Conservation (phyloP, 1,140 invertebrate species). For the Oppia nitens region DNA sequence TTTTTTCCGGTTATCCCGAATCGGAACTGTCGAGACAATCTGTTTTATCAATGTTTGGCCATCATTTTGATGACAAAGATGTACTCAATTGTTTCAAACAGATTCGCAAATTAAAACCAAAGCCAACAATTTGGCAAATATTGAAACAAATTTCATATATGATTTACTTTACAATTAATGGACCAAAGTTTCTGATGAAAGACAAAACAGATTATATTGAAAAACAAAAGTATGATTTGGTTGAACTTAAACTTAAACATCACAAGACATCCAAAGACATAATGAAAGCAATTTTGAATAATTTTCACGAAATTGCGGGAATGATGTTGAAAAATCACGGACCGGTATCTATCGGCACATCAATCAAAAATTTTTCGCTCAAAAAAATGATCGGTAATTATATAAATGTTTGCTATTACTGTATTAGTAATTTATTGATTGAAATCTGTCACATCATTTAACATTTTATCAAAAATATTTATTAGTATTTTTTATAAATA, state of each 20-base stretch:
- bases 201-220: neutral
- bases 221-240: neutral
- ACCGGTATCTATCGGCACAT: neutral
- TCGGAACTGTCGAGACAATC: neutral
- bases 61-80: neutral
- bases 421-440: too few species aligned
- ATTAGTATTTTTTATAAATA: too few species aligned
- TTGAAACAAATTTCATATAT: neutral
- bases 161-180: neutral
- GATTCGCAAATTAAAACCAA: neutral
- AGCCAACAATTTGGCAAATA: neutral
- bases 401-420: too few species aligned
- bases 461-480: too few species aligned
- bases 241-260: neutral
- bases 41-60: constrained; percentile 2
- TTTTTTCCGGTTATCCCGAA: constrained; percentile 2
- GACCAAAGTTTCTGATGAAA: neutral
- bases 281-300: neutral
- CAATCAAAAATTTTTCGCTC: too few species aligned
- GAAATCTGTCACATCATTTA: too few species aligned
- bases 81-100: neutral
- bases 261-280: neutral
- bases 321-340: neutral
- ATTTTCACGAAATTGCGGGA: neutral
- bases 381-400: too few species aligned